Conservation (phyloP, 2,113 vertebrate genomes). For the Hippocampus zosterae region DNA sequence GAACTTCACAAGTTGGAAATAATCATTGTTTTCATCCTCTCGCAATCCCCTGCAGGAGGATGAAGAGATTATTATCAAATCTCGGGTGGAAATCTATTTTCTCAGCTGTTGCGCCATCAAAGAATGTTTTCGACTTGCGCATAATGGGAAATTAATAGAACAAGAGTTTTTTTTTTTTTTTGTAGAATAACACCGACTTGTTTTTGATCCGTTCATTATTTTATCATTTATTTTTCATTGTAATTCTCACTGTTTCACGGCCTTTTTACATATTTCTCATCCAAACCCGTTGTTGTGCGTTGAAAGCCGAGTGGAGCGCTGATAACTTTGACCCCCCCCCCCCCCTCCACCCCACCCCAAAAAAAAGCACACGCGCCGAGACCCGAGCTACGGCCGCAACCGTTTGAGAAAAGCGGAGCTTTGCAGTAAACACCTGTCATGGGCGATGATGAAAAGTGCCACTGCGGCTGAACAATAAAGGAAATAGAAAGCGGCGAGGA, state of each 20-base stretch:
- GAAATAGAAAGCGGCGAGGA: slow-evolving; percentile 47
- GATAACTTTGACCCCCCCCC: neutral
- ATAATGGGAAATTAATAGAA: slow-evolving; percentile 1
- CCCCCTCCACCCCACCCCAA: neutral
- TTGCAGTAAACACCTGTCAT: slow-evolving; percentile 49
- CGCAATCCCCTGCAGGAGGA: neutral
- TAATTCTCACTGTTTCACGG: neutral
- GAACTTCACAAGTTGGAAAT: slow-evolving; percentile 5
- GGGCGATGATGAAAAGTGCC: slow-evolving; percentile 44
- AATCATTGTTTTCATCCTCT: neutral
- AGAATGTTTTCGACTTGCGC: slow-evolving; percentile 27
- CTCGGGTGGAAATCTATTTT: slow-evolving; percentile 14
- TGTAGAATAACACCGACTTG: neutral
- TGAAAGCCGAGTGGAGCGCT: neutral
- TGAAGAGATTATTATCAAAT: neutral
- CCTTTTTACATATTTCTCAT: neutral
- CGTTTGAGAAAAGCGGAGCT: neutral
- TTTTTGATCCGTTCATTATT: slow-evolving; percentile 7
- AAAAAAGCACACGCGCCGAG: neutral
- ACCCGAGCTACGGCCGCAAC: neutral
- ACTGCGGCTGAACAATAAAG: slow-evolving; percentile 46
- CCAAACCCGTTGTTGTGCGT: neutral
- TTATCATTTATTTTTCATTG: slow-evolving; percentile 1
- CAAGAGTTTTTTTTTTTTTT: neutral
- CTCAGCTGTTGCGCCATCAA: slow-evolving; percentile 25